A percentile compares a stretch with the other conserved stretches of the same genome.
Conservation (phyloP, 2,113 vertebrate species). For the Campylomormyrus tamandua region DNA sequence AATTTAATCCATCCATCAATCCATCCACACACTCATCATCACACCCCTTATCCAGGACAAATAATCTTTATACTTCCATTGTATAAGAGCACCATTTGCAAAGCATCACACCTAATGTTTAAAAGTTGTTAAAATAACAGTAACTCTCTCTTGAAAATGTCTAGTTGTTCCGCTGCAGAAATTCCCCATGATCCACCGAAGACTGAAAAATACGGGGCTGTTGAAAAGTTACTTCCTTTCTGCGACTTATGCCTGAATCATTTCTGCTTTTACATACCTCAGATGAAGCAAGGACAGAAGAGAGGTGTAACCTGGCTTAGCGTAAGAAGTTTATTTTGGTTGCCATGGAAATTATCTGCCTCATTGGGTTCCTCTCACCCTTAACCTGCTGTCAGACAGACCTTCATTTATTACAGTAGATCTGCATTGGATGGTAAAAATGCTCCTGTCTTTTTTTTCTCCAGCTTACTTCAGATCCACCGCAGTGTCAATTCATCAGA, state of each 20-base stretch:
- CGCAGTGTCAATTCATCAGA: conserved; percentile 74
- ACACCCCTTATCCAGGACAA: neutral
- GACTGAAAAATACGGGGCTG: conserved; percentile 35
- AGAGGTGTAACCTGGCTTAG: conserved; percentile 61
- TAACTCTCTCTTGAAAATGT: neutral
- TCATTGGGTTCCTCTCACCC: conserved; percentile 65
- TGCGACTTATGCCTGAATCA: conserved; percentile 33
- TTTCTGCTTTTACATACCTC: conserved; percentile 47
- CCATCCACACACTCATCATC: neutral
- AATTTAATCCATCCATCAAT: conserved; percentile 19
- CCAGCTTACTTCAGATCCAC: conserved; percentile 72
- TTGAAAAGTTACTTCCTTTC: conserved; percentile 52
- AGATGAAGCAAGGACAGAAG: conserved; percentile 38
- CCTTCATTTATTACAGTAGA: conserved; percentile 80
- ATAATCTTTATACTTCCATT: neutral
- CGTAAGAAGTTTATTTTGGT: conserved; percentile 73
- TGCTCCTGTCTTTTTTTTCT: conserved; percentile 65
- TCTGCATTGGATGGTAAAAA: conserved; percentile 63
- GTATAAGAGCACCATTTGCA: neutral
- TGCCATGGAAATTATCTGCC: conserved; percentile 86
- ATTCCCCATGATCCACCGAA: neutral
- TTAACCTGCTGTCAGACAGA: conserved; percentile 68
- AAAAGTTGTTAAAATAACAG: neutral
- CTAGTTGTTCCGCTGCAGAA: neutral
- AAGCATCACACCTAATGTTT: neutral